Base-by-base conservation (phyloP, 2,888 invertebrate species). In the Notodonta dromedarius region DNA sequence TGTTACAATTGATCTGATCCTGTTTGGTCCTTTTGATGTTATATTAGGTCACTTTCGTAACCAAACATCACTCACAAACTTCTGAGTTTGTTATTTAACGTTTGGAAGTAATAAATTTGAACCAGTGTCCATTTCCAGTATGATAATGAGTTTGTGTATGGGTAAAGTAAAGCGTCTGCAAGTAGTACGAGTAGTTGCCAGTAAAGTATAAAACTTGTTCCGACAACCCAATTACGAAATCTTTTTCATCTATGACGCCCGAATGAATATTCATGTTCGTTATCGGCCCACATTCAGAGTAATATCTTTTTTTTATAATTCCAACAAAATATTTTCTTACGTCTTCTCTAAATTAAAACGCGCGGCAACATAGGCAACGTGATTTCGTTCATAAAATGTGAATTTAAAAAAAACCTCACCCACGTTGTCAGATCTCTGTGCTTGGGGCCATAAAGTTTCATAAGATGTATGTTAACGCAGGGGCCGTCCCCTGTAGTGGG, bases 351-450 rank as follows among this genome's bases (percentile, higher is more conserved):
- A 73, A 76, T 70, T 73, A 73, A 70, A 65, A 73, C 60, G 61
- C 60, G 61, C 63, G 59, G 68, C 63, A 61, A 70, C 61, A 61
- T 63, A 64, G 57, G 59, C 65, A 44, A 66, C 70, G 74, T 70
- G 68, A 56, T 76, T 73, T 73, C 53, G 58, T 68, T 64, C 65
- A 75, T 75, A 72, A 73, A 76, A 76, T 65, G 65, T 73, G 66
- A 62, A 76, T 76, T 74, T 68, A 63, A 68, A 72, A 35, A 53
- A 54, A 54, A 24, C 8, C 13, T 42, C 16, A 44, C 42, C 54
- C 39, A 39, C 54, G n/a, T 54, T 13, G 11, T 53, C 24, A 0
- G 35, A 12, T 53, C 16, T 32, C 53, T 53, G 13, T 53, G 8
- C 12, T 39, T 54, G 54, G 54, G 39, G 9, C 24, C 35, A 55